Evolutionary conservation across 2,888 invertebrate genomes (phyloP).

Genomic region (Melanotus villosus): DNA sequence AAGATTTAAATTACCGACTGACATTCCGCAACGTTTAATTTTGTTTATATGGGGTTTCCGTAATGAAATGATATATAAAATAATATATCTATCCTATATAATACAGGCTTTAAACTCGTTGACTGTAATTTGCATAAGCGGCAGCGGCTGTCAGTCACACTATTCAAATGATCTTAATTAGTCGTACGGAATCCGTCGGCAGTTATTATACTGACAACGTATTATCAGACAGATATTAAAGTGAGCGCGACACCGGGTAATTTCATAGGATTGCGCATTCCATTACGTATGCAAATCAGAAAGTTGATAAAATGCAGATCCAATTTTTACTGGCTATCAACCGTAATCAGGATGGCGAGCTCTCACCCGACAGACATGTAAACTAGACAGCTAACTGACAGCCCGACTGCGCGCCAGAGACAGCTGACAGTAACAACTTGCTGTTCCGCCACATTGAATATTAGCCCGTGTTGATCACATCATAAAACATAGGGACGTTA

Average conservation of each 20-base stretch:
- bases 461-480: conserved; percentile 64
- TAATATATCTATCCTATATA: conserved; percentile 25
- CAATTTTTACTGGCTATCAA: conserved; percentile 65
- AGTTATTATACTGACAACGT: conserved; percentile 54
- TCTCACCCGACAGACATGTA: conserved; percentile 66
- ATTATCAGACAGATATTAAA: conserved; percentile 56
- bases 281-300: conserved; percentile 64
- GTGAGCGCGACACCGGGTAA: conserved; percentile 55
- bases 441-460: conserved; percentile 69
- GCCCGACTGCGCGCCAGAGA: conserved; percentile 69
- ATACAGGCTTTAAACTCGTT: conserved; percentile 29
- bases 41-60: not conserved
- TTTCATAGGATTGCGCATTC: conserved; percentile 60
- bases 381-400: conserved; percentile 73
- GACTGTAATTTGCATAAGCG: conserved; percentile 55
- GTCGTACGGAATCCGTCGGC: conserved; percentile 55
- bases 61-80: conserved; percentile 26
- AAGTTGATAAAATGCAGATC: conserved; percentile 66
- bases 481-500: conserved; percentile 53
- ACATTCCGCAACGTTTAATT: not conserved
- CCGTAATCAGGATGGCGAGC: conserved; percentile 62
- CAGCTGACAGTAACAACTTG: conserved; percentile 69
- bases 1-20: not conserved
- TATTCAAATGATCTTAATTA: conserved; percentile 63
- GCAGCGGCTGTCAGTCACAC: conserved; percentile 59